Base-by-base conservation (phyloP, 2,797 vertebrate species). In the Manis javanica region DNA sequence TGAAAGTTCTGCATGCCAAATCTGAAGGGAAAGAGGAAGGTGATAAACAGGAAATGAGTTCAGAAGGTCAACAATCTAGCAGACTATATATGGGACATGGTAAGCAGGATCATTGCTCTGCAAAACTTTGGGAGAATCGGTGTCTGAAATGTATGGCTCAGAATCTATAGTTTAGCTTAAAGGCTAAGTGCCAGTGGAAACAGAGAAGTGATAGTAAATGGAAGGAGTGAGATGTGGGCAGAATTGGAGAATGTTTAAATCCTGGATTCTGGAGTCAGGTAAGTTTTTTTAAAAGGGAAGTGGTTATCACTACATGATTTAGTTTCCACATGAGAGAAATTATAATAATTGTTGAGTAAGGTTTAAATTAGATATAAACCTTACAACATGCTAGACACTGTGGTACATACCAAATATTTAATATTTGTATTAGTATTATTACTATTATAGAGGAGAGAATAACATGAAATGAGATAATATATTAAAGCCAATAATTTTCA, bases 281-380 rank as follows among this genome's bases (percentile, higher is more conserved):
- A 31, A 18, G 63, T 0, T 11, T 83, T 14, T 66, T 94, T 51
- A 71, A 10, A 81, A 57, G 9, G 39, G 34, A 46, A 86, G 23
- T 34, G 37, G 2, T 87, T 51, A 63, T 88, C 23, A 92, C 16
- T 94, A 63, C 24, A 26, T 39, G 31, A 77, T 79, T 63, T 59
- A 53, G 42, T 72, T 31, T 90, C 4, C 53, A 82, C 16, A 49
- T 77, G 63, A 85, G 37, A 34, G 84, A 75, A 87, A 69, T n/a
- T 46, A 46, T 46, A 46, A 57, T 75, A 84, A 87, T 78, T 10
- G 16, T 90, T 69, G 49, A 5, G 0, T 66, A 3, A 72, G 53
- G 8, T 57, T 51, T 85, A 82, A 86, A n/a, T 92, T 37, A 96
- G 42, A 90, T 87, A 75, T 63, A 96, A 90, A 55, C 23, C 24